Percentiles rank a stretch among this genome's conserved stretches.
Evolutionary conservation across 1,140 invertebrate genomes (phyloP).

Genomic region (Cydia splendana): DNA sequence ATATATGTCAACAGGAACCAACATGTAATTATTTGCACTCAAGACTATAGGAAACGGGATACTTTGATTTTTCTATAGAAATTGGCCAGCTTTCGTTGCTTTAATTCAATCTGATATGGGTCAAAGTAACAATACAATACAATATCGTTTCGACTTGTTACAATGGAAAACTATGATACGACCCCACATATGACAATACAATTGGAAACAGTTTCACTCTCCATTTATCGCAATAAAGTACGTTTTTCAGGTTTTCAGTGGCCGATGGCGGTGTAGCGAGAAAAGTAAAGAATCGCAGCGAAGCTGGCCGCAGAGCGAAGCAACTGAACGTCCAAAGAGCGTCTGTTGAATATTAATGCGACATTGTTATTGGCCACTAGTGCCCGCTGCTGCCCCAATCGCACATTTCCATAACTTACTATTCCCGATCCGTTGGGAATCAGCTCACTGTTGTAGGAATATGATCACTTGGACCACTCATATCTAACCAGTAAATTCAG

Average conservation of each 20-base stretch:
- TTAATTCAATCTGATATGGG: no score
- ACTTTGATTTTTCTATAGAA: no score
- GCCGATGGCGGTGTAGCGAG: constrained; percentile 49
- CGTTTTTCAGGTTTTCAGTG: constrained; percentile 1
- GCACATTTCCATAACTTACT: constrained; percentile 79
- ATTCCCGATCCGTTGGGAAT: constrained; percentile 76
- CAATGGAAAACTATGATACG: no score
- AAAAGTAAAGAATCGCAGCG: constrained; percentile 68
- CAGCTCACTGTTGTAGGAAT: constrained; percentile 67
- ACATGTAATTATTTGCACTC: no score
- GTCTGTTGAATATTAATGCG: constrained; percentile 79
- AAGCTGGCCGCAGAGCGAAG: constrained; percentile 65
- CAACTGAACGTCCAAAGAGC: constrained; percentile 67
- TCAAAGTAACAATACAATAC: no score
- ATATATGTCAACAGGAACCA: no score
- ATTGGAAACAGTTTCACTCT: not conserved
- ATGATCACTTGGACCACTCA: constrained; percentile 63
- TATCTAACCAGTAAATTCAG: constrained; percentile 60
- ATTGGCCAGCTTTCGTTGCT: no score
- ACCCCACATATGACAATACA: no score
- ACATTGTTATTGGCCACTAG: constrained; percentile 79
- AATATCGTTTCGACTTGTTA: no score
- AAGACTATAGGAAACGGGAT: no score
- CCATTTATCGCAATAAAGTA: not conserved
- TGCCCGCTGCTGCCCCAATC: constrained; percentile 76